Conservation (phyloP, 2,797 vertebrate species). For the Pantherophis alleghaniensis region DNA sequence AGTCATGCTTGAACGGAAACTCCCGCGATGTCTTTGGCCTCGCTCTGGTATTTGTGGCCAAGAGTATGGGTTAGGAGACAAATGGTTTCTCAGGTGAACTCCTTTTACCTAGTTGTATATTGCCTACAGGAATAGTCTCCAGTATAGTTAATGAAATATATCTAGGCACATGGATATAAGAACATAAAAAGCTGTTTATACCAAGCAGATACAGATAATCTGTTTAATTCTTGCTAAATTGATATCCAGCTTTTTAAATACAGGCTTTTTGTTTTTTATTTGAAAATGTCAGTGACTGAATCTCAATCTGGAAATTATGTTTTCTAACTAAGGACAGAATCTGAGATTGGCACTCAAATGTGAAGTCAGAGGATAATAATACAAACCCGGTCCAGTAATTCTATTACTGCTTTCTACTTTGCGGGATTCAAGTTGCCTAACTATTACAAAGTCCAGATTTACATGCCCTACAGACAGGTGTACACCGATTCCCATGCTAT, state of each 20-base stretch:
- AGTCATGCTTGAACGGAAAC: slow-evolving; percentile 88
- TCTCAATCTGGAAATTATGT: not conserved
- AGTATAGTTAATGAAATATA: not conserved
- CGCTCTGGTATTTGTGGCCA: slow-evolving; percentile 84
- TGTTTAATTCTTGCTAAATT: not conserved
- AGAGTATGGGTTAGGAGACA: slow-evolving; percentile 82
- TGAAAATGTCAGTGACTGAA: not conserved
- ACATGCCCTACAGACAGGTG: not conserved
- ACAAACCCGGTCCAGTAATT: not conserved
- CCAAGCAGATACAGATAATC: not conserved
- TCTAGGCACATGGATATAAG: not conserved
- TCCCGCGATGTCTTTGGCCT: slow-evolving; percentile 89
- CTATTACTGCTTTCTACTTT: not conserved
- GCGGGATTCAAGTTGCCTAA: not conserved
- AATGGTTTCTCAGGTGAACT: slow-evolving; percentile 76
- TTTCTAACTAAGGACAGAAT: not conserved
- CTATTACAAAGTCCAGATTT: not conserved
- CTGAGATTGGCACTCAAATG: not conserved
- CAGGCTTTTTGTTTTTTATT: not conserved
- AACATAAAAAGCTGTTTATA: not conserved
- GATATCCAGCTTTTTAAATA: not conserved
- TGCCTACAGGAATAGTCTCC: not conserved
- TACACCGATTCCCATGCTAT: not conserved
- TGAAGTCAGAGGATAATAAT: not conserved
- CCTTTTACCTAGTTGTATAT: not conserved